Evolutionary conservation across 2,113 vertebrate species (phyloP), one percentile per base, ranked within the genome.

Genomic region (Nothoprocta perdicaria): DNA sequence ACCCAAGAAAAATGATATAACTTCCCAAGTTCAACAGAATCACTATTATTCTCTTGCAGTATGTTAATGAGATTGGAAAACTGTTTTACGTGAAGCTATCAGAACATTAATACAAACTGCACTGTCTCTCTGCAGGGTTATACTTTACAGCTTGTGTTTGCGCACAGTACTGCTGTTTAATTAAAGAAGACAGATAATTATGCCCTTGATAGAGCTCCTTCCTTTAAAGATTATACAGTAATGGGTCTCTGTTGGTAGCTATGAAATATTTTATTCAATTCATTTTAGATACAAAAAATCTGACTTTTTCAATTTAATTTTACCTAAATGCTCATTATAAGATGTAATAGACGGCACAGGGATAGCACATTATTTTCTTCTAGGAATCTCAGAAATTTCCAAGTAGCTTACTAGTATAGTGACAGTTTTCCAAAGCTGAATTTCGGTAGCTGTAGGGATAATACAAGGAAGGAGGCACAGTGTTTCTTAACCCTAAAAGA

Each of bases 111-210:
- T 17, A 61, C 14, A 50, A 52, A n/a, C 27, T 58, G 10, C 10
- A 26, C 35, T 60, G 21, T 24, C 31, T 73, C 63, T 87, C 48
- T 24, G 8, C 6, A 29, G 16, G 19, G 27, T 17, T 62, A 41
- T 41, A 73, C 90, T 88, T 74, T 23, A 52, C 62, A 8, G 2
- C 14, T 38, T 52, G 11, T 80, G 57, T 58, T 74, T 76, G 23
- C 38, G 41, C 40, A 92, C 7, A 33, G 35, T 62, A 40, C 4
- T 73, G 38, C 38, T 78, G 58, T 43, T 85, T 65, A 78, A 83
- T 87, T 90, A 90, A 73, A 85, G 72, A 67, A 8, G 33, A 89
- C 26, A 92, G 72, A 73, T 55, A 62, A 84, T 35, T 43, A 71
- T 74, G 41, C 60, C 43, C 74, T 76, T 73, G 52, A 55, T 29